Evolutionary conservation across 1,140 invertebrate genomes (phyloP).

Genomic region (Trialeurodes vaporariorum): DNA sequence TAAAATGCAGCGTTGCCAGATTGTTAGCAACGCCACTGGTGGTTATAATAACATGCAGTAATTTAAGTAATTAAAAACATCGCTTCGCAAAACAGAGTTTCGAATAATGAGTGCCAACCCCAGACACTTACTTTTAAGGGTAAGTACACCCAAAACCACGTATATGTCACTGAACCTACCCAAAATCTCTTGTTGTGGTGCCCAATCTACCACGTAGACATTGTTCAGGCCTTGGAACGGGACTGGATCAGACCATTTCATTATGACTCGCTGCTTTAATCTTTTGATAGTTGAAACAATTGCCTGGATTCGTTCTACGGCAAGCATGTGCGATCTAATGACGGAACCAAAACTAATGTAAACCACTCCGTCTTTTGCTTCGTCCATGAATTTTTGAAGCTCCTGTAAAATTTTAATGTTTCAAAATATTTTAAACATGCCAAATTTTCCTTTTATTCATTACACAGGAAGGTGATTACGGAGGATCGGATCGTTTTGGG

Average conservation of each 20-base stretch:
- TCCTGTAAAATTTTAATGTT: no score
- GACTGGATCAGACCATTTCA: constrained; percentile 9
- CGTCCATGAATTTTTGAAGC: constrained; percentile 21
- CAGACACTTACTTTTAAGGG: background rate
- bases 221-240: background rate
- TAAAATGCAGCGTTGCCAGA: background rate
- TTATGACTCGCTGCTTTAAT: constrained; percentile 4
- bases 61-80: background rate
- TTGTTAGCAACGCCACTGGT: no score
- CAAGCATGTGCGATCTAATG: background rate
- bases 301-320: background rate
- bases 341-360: constrained; percentile 26
- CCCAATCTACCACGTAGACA: constrained; percentile 8
- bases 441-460: no score
- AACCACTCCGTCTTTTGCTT: constrained; percentile 22
- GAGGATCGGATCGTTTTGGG: no score
- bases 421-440: no score
- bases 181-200: constrained; percentile 10
- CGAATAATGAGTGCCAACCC: no score
- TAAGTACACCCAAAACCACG: background rate
- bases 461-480: no score
- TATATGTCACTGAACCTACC: constrained; percentile 2
- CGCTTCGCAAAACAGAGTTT: background rate
- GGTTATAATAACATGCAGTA: no score
- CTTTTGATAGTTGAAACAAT: constrained; percentile 7